Evolutionary conservation across 2,888 invertebrate genomes (phyloP), one percentile per base, ranked within the genome.

Genomic region (Leptinotarsa peninsularis): DNA sequence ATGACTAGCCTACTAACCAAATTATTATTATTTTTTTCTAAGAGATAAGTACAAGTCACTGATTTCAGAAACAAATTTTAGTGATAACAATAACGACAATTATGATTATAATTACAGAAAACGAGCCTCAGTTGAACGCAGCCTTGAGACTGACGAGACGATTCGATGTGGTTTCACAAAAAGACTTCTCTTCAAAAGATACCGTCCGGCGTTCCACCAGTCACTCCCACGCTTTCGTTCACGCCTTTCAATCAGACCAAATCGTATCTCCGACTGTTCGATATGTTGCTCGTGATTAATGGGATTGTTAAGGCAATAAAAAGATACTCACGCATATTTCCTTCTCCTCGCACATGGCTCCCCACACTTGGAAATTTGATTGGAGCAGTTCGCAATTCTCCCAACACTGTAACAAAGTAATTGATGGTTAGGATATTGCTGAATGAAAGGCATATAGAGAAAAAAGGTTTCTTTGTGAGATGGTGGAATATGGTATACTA

Each of bases 301-400:
- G 77, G 69, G 49, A 71, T 68, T 72, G 60, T 74, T 58, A 67
- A 50, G 50, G 71, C 71, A 66, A 72, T 67, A 33, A 73, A 27
- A 70, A 76, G 79, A 83, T 86, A 93, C 93, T 93, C 91, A 93
- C 93, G 87, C 93, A 93, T 87, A 93, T 92, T 85, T 93, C 92
- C 85, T 91, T 92, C 83, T 93, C 93, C 82, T 92, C 91, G 87
- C 93, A 93, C 86, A 93, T 92, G 78, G 92, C 91, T 68, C 93
- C 93, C 93, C 93, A 93, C 60, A 93, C 91, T 89, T 92, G 91
- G 87, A 92, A 93, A 88, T 93, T 93, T 66, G 93, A 92, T 87
- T 93, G 93, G 79, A 93, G 91, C 82, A 93, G 90, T 86, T 93
- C 93, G 89, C 93, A 93, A 86, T 93, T 93, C 89, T 93, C 93